Evolutionary conservation across 2,113 vertebrate species (phyloP).

Genomic region (Thamnaconus septentrionalis): DNA sequence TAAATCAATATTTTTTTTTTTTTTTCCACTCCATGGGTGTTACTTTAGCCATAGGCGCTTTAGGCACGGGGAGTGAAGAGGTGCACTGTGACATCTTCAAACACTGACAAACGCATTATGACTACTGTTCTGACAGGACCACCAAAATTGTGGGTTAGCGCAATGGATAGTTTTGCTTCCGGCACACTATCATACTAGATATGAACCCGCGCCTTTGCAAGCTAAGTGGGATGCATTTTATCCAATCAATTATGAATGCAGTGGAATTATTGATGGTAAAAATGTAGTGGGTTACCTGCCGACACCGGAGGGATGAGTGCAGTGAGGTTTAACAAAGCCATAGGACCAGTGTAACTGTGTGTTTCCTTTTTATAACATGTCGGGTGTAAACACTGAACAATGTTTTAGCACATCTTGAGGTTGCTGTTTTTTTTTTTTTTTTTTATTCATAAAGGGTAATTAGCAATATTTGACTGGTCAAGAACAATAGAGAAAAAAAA

Average conservation of each 20-base stretch:
- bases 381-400: background rate
- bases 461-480: background rate
- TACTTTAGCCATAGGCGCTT: too few relatives aligned
- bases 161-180: conserved; percentile 61
- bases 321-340: conserved; percentile 56
- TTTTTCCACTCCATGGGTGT: too few relatives aligned
- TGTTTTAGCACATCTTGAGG: conserved; percentile 1
- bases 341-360: conserved; percentile 18
- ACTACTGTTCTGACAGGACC: conserved; percentile 30
- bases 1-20: too few relatives aligned
- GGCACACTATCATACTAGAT: conserved; percentile 64
- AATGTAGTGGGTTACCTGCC: conserved; percentile 65
- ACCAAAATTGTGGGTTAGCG: conserved; percentile 38
- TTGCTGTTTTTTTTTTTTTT: background rate
- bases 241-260: conserved; percentile 65
- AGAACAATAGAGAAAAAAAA: background rate
- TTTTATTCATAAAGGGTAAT: background rate
- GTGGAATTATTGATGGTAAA: conserved; percentile 72
- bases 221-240: conserved; percentile 68
- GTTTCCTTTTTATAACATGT: too few relatives aligned
- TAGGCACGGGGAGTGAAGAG: too few relatives aligned
- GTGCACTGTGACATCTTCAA: conserved; percentile 9
- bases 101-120: conserved; percentile 13
- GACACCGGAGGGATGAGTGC: conserved; percentile 48
- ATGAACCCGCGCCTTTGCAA: conserved; percentile 44